Evolutionary conservation across 2,888 invertebrate genomes (phyloP).

Genomic region (Agrochola lota): DNA sequence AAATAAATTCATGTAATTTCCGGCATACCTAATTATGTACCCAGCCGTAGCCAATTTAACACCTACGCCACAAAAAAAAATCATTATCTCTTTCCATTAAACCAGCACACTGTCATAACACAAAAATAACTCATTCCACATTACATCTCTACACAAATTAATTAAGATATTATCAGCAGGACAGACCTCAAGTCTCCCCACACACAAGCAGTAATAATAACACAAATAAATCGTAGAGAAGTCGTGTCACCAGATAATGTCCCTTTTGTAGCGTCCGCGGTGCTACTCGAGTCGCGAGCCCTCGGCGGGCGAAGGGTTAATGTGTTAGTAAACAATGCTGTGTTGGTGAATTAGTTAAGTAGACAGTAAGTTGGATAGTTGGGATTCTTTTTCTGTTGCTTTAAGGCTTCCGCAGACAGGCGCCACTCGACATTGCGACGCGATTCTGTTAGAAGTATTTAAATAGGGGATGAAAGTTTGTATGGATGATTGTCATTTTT

Average conservation of each 20-base stretch:
- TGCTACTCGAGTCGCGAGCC: conserved; percentile 29
- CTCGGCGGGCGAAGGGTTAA: conserved; percentile 60
- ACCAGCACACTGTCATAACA: conserved; percentile 17
- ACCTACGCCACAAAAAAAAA: conserved; percentile 8
- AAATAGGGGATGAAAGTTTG: too few relatives aligned
- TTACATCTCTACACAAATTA: conserved; percentile 48
- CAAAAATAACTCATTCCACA: conserved; percentile 36
- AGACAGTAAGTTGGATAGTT: not conserved
- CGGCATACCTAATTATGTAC: not conserved
- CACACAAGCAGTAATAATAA: conserved; percentile 65
- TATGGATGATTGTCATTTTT: too few relatives aligned
- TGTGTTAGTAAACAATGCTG: conserved; percentile 58
- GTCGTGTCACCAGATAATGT: conserved; percentile 63
- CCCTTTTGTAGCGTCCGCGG: conserved; percentile 59
- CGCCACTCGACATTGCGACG: not conserved
- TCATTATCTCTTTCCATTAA: conserved; percentile 1
- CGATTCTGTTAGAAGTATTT: not conserved
- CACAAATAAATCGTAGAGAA: conserved; percentile 64
- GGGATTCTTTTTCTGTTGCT: not conserved
- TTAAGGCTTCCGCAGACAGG: not conserved
- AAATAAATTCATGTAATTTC: not conserved
- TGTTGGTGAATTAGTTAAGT: conserved; percentile 33
- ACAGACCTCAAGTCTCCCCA: conserved; percentile 42
- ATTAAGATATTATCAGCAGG: conserved; percentile 62
- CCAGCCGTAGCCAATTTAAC: not conserved